These are phyloP conservation scores for Troilus luridus DNA, from an alignment of 2,888 invertebrate species.

Conservation along the genomic window DNA sequence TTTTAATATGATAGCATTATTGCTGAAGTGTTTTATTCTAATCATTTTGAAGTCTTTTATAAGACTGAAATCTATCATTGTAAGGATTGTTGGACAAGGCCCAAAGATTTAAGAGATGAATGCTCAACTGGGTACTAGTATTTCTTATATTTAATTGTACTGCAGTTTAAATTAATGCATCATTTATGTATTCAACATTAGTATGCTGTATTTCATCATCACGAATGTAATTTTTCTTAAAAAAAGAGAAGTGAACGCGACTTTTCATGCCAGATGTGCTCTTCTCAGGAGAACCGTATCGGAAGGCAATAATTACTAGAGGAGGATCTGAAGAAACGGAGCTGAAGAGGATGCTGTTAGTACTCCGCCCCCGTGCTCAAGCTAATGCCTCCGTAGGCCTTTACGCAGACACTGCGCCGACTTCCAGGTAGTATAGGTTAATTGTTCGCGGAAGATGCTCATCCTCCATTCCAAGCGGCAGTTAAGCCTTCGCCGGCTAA, in stretches of 20 bases:
- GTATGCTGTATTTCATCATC: not conserved
- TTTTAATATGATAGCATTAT: too few relatives aligned
- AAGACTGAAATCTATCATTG: too few relatives aligned
- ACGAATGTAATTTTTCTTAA: not conserved
- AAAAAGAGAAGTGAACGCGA: not conserved
- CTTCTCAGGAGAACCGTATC: not conserved
- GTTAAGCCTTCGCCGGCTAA: constrained; percentile 32
- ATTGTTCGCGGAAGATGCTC: constrained; percentile 50
- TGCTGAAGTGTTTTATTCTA: too few relatives aligned
- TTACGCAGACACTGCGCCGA: constrained; percentile 11
- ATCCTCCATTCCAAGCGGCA: constrained; percentile 49
- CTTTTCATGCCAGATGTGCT: not conserved
- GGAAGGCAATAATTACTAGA: not conserved
- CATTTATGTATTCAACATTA: too few relatives aligned
- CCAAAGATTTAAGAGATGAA: too few relatives aligned
- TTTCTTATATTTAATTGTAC: too few relatives aligned
- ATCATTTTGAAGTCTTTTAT: too few relatives aligned
- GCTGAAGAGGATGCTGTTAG: constrained; percentile 23
- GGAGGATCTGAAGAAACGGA: not conserved
- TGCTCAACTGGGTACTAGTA: too few relatives aligned
- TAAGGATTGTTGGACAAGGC: too few relatives aligned
- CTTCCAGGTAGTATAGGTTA: constrained; percentile 49
- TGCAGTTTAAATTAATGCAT: not conserved
- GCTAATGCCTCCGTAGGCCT: constrained; percentile 26
- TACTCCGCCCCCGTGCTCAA: constrained; percentile 43